A percentile compares a stretch with the other conserved stretches of the same genome.
phyloP scores from a whole-genome alignment of 2,113 vertebrate species.

The Cacatua alba region DNA sequence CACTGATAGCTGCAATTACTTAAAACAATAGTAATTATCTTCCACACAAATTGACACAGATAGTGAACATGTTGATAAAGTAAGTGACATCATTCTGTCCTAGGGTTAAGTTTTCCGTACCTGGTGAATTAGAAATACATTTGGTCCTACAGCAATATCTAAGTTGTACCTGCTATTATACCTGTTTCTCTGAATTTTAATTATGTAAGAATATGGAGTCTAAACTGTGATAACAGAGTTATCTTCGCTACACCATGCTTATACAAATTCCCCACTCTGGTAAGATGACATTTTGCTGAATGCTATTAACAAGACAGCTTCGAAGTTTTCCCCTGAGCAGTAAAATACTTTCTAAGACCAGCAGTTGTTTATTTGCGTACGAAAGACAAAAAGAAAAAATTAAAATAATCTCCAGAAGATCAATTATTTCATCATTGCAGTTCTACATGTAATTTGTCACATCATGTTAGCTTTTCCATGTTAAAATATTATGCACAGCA shows the following conservation, averaged over 20 bases:
- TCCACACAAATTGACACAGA: not conserved
- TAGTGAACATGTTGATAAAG: not conserved
- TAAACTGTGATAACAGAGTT: not conserved
- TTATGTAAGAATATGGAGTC: not conserved
- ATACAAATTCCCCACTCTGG: not conserved
- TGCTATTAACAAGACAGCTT: not conserved
- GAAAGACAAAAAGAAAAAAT: constrained; percentile 10
- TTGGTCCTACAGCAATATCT: constrained; percentile 7
- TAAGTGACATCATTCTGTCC: not conserved
- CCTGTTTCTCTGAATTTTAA: constrained; percentile 1
- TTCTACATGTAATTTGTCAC: not conserved
- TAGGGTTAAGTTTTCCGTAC: not conserved
- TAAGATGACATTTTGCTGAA: not conserved
- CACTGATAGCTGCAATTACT: not conserved
- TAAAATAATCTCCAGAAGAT: constrained; percentile 16
- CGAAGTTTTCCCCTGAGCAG: not conserved
- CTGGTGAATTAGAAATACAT: not conserved
- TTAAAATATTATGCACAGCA: not conserved
- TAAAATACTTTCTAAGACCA: not conserved
- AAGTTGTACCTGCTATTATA: constrained; percentile 1
- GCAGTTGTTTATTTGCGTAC: constrained; percentile 25
- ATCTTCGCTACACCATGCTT: not conserved
- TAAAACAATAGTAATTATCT: constrained; percentile 30
- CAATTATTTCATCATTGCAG: not conserved
- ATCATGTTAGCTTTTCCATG: not conserved